A percentile compares a stretch with the other conserved stretches of the same genome.
Conservation (phyloP, 2,797 vertebrate species). For the Bradypodion pumilum region DNA sequence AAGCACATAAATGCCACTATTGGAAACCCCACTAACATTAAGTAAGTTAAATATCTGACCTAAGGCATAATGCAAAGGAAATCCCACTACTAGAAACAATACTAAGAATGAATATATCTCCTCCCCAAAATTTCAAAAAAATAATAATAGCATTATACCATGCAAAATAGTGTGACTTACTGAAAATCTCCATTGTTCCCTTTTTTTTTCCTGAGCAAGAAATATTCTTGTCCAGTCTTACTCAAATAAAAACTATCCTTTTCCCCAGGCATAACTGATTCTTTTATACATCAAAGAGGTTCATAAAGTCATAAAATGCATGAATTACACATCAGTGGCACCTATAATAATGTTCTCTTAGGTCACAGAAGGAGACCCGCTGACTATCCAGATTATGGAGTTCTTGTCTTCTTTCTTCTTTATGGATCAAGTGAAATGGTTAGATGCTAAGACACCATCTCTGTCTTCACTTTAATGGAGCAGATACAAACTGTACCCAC, state of each 20-base stretch:
- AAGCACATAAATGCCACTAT: too few relatives aligned
- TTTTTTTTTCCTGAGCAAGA: neutral
- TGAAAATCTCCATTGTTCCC: too few relatives aligned
- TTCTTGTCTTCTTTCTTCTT: neutral
- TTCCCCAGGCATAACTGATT: neutral
- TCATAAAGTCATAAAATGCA: constrained; percentile 30
- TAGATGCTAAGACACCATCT: neutral
- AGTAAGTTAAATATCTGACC: too few relatives aligned
- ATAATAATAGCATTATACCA: neutral
- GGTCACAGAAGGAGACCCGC: constrained; percentile 26
- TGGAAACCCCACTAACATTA: too few relatives aligned
- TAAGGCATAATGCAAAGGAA: neutral
- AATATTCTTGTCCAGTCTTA: neutral
- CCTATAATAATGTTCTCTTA: constrained; percentile 30
- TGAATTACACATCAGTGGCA: neutral
- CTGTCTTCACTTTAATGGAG: neutral
- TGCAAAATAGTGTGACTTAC: neutral
- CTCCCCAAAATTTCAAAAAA: neutral
- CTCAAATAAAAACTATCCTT: neutral
- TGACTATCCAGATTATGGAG: constrained; percentile 16
- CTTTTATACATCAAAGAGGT: constrained; percentile 20
- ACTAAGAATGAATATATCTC: neutral
- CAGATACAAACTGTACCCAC: neutral
- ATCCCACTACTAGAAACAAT: neutral
- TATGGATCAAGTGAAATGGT: neutral